These are phyloP conservation scores for Cyanoderma ruficeps DNA, from an alignment of 2,113 vertebrate genomes.

Conservation along the genomic window DNA sequence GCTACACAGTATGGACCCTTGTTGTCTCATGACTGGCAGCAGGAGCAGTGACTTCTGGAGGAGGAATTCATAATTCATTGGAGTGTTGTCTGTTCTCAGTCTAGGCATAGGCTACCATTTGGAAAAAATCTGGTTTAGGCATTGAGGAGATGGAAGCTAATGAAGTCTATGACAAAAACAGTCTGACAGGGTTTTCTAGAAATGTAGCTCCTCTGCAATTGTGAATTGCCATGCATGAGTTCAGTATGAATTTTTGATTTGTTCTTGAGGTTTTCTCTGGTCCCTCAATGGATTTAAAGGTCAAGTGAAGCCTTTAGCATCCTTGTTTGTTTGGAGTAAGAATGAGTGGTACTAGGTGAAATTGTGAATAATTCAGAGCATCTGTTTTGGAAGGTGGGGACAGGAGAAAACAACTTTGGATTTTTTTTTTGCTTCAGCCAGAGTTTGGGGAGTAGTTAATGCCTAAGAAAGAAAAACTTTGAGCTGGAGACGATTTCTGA, in stretches of 20 bases:
- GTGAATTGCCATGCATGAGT: neutral
- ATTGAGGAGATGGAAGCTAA: neutral
- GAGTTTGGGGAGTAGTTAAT: neutral
- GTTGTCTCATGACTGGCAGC: neutral
- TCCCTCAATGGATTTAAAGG: neutral
- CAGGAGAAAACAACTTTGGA: neutral
- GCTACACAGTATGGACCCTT: accelerated
- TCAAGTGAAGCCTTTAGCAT: neutral
- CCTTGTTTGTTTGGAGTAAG: neutral
- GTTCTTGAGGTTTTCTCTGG: neutral
- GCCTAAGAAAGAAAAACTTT: neutral
- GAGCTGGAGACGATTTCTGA: neutral
- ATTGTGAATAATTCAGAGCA: neutral
- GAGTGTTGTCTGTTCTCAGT: neutral
- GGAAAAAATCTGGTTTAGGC: neutral
- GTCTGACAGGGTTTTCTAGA: neutral
- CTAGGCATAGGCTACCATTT: neutral
- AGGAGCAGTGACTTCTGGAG: neutral
- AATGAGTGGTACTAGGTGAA: neutral
- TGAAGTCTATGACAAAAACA: neutral
- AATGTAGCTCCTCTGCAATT: neutral
- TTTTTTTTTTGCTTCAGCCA: neutral
- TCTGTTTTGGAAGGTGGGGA: neutral
- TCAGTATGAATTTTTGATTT: neutral
- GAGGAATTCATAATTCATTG: neutral